These are phyloP conservation scores for Drosophila pruinosa DNA, from an alignment of 1,140 invertebrate species.

Conservation along the genomic window DNA sequence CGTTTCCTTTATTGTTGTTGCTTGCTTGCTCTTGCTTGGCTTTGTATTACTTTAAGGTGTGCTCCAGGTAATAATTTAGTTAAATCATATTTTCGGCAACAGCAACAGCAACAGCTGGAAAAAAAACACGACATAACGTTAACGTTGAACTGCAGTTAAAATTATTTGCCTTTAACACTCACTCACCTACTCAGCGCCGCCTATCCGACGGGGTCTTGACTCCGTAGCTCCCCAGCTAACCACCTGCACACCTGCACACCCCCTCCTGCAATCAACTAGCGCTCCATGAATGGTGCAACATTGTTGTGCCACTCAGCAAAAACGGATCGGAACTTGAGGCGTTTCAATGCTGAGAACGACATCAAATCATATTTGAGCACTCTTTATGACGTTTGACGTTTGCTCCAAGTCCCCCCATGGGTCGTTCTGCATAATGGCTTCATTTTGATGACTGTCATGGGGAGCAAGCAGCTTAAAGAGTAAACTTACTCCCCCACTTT, in stretches of 20 bases:
- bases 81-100: slow-evolving; percentile 78
- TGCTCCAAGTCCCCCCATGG: slow-evolving; percentile 6
- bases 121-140: slow-evolving; percentile 14
- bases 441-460: slow-evolving; percentile 23
- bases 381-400: slow-evolving; percentile 41
- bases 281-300: slow-evolving; percentile 15
- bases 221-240: neutral
- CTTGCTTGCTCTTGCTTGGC: slow-evolving; percentile 46
- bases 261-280: neutral
- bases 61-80: slow-evolving; percentile 82
- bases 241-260: neutral
- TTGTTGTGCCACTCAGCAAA: slow-evolving; percentile 5
- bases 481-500: neutral
- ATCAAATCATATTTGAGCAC: slow-evolving; percentile 42
- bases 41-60: slow-evolving; percentile 82
- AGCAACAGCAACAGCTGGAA: slow-evolving; percentile 42
- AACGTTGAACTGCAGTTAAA: slow-evolving; percentile 53
- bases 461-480: neutral
- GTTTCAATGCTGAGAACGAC: slow-evolving; percentile 36
- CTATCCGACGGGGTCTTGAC: slow-evolving; percentile 54
- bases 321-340: slow-evolving; percentile 15
- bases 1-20: slow-evolving; percentile 79
- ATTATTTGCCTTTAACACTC: slow-evolving; percentile 78
- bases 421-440: slow-evolving; percentile 35
- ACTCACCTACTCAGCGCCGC: slow-evolving; percentile 71